Evolutionary conservation across 1,140 invertebrate species (phyloP).

Genomic region (Prorops nasuta): DNA sequence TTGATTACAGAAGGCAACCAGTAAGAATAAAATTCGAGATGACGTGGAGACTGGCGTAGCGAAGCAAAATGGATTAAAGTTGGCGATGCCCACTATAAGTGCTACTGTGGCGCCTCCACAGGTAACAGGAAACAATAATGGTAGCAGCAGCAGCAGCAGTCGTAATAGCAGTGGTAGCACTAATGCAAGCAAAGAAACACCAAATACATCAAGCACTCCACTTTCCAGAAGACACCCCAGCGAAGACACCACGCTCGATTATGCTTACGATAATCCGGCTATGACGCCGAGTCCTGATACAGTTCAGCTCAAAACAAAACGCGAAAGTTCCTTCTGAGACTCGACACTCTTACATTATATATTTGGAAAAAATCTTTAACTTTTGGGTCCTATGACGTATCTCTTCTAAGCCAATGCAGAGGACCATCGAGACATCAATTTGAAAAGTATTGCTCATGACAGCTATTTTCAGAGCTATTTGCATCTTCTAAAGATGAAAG

Average conservation of each 20-base stretch:
- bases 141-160: too few species aligned
- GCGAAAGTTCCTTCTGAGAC: constrained; percentile 47
- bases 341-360: too few species aligned
- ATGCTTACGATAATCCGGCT: constrained; percentile 69
- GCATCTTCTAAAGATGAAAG: too few species aligned
- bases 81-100: constrained; percentile 50
- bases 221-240: constrained; percentile 61
- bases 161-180: constrained; percentile 41
- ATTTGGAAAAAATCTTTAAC: too few species aligned
- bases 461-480: neutral
- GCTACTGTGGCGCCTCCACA: constrained; percentile 31
- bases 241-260: constrained; percentile 67
- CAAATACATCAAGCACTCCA: constrained; percentile 59
- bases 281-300: constrained; percentile 63
- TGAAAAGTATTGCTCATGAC: neutral
- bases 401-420: too few species aligned
- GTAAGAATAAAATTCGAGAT: constrained; percentile 27
- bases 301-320: constrained; percentile 38
- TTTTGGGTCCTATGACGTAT: too few species aligned
- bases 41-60: constrained; percentile 33
- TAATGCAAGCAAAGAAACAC: constrained; percentile 55
- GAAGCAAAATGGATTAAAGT: constrained; percentile 35
- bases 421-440: too few species aligned
- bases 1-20: constrained; percentile 25
- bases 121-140: neutral